Percentiles rank a stretch among this genome's conserved stretches.
Conservation (phyloP, 2,888 invertebrate species). For the Therioaphis trifolii region DNA sequence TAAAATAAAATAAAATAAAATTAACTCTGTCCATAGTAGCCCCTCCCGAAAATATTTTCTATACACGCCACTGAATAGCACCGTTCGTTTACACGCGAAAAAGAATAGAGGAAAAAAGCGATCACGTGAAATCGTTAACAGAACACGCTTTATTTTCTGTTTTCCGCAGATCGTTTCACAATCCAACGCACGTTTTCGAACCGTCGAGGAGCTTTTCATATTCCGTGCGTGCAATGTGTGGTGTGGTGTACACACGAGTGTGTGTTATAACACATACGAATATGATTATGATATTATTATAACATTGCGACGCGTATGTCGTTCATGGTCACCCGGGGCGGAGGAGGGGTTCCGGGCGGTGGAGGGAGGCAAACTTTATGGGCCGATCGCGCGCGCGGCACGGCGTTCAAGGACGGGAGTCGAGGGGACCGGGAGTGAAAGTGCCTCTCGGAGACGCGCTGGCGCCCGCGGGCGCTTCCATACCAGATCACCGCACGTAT, state of each 20-base stretch:
- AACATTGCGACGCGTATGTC: constrained; percentile 42
- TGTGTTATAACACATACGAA: background rate
- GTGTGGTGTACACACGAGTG: too few species aligned
- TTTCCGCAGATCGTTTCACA: background rate
- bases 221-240: too few species aligned
- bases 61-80: too few species aligned
- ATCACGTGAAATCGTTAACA: too few species aligned
- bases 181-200: background rate
- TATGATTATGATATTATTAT: background rate
- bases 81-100: too few species aligned
- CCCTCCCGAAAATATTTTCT: too few species aligned
- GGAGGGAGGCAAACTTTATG: constrained; percentile 45
- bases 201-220: background rate
- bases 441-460: constrained; percentile 58
- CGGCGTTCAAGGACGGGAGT: constrained; percentile 45
- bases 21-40: too few species aligned
- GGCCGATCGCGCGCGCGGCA: background rate
- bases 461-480: constrained; percentile 54
- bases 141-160: too few species aligned
- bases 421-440: constrained; percentile 53
- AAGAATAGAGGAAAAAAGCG: too few species aligned
- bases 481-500: constrained; percentile 30
- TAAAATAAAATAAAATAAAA: too few species aligned
- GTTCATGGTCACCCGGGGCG: constrained; percentile 43
- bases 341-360: constrained; percentile 11